Evolutionary conservation across 2,113 vertebrate genomes (phyloP).

Genomic region (Ploceus nigricollis): DNA sequence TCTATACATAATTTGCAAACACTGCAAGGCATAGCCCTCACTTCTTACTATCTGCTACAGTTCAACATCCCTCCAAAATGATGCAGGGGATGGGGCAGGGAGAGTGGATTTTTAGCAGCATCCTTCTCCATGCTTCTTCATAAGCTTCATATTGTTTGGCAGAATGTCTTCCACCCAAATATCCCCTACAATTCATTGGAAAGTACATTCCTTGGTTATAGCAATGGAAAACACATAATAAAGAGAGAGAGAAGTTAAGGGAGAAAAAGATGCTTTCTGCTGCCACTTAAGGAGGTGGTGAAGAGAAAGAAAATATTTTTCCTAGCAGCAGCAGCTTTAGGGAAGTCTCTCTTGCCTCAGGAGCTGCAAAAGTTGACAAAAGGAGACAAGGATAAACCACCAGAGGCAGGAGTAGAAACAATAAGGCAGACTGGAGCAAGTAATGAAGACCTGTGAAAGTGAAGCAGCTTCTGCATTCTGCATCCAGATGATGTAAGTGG

Average conservation of each 20-base stretch:
- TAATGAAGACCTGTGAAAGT: neutral
- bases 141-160: neutral
- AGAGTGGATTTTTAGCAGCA: neutral
- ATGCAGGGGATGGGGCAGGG: neutral
- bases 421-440: neutral
- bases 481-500: neutral
- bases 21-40: neutral
- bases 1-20: neutral
- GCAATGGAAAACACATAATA: neutral
- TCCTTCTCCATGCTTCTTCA: neutral
- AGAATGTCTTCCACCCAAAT: neutral
- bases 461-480: neutral
- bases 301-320: neutral
- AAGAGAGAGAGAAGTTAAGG: neutral
- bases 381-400: neutral
- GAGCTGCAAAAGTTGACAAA: neutral
- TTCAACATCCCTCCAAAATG: neutral
- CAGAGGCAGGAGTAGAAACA: neutral
- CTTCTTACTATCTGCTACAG: neutral
- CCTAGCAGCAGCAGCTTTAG: neutral
- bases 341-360: neutral
- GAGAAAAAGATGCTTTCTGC: neutral
- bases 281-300: neutral
- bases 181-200: neutral
- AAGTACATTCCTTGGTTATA: neutral